Conservation (phyloP, 2,113 vertebrate species). For the Pagrus major region DNA sequence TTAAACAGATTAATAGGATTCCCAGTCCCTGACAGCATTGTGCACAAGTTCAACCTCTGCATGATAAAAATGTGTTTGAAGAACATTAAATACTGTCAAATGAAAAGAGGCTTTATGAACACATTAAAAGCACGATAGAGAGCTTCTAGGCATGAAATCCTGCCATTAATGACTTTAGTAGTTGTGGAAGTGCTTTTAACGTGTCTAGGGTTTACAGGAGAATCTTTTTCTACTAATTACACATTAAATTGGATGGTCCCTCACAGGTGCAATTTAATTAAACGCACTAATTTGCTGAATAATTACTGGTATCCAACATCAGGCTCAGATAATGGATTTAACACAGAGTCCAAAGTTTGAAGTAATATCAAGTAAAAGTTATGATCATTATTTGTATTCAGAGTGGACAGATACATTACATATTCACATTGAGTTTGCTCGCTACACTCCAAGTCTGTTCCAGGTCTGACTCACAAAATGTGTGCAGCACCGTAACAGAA, state of each 20-base stretch:
- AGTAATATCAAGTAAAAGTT: not conserved
- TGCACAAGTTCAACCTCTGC: conserved; percentile 1
- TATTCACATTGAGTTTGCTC: not conserved
- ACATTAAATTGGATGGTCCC: conserved; percentile 34
- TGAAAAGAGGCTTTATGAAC: conserved; percentile 27
- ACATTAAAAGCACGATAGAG: conserved; percentile 8
- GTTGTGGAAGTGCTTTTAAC: conserved; percentile 48
- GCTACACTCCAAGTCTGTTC: not conserved
- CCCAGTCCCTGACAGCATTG: not conserved
- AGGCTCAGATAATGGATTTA: conserved; percentile 16
- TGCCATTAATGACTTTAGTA: conserved; percentile 21
- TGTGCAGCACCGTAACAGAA: not conserved
- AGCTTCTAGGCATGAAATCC: conserved; percentile 26
- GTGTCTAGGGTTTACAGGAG: conserved; percentile 11
- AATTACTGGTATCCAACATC: conserved; percentile 17
- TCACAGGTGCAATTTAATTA: conserved; percentile 43
- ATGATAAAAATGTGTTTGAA: conserved; percentile 2
- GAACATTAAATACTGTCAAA: conserved; percentile 24
- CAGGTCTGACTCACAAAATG: not conserved
- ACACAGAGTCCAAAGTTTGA: conserved; percentile 10
- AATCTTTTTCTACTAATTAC: conserved; percentile 31
- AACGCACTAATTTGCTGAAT: conserved; percentile 27
- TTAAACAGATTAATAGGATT: conserved; percentile 8
- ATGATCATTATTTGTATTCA: not conserved
- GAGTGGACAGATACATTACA: not conserved